Base-by-base conservation (phyloP, 2,888 invertebrate genomes). In the Caradrina clavipalpis region DNA sequence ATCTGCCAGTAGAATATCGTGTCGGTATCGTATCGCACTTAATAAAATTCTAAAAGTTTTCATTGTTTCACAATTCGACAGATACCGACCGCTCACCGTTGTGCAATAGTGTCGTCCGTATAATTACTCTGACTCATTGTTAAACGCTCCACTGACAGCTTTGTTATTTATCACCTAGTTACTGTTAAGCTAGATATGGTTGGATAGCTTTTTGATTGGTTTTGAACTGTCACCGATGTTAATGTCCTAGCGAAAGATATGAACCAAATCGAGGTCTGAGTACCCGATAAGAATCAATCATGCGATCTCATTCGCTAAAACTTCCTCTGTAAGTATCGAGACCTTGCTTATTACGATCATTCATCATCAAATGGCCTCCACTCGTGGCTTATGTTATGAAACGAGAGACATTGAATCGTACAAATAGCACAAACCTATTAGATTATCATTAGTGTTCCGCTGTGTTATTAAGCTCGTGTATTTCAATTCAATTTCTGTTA, bases 51-150 rank as follows among this genome's bases (percentile, higher is more conserved):
- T 45, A 58, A 59, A 81, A 81, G 77, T 56, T 50, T 60, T 70
- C 51, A 76, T 76, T 81, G 84, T 86, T 89, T 84, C 86, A 84
- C 82, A 81, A 84, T 84, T 73, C 86, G 77, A 86, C 74, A 84
- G 86, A 86, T 84, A 86, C 70, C 61, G 45, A 63, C 73, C 86
- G 69, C 81, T 85, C 75, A 86, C 88, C 82, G 87, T 90, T 90
- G 89, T 87, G 88, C 86, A 89, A 90, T 76, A 80, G 89, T 88
- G 88, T 90, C 89, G 87, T 89, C 89, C 79, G 76, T 85, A 88
- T 91, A 91, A 91, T 91, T 91, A 88, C 86, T 85, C 85, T 89
- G 88, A 87, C 85, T 89, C 88, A 89, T 89, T 89, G 90, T 89
- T 83, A 74, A 83, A 83, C 82, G 82, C 83, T 85, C 85, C 71